Percentiles rank a stretch among this genome's conserved stretches.
phyloP scores from a whole-genome alignment of 2,888 invertebrate species.

The Spatulosminthurus flaviceps region DNA sequence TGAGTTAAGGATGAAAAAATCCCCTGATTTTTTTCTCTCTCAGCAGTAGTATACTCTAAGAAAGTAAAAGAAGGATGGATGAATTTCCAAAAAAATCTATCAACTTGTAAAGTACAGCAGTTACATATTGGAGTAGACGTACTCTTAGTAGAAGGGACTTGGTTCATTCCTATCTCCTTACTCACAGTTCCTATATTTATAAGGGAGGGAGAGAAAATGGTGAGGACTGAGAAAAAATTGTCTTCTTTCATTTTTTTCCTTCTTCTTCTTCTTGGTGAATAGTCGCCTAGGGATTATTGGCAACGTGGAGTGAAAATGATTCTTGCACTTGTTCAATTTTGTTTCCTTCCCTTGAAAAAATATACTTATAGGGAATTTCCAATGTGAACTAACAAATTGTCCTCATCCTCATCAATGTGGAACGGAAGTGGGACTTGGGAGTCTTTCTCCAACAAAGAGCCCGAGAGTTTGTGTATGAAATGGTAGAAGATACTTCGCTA shows the following conservation, averaged over 20 bases:
- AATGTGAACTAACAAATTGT: slow-evolving; percentile 52
- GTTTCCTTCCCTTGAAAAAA: slow-evolving; percentile 12
- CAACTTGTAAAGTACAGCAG: neutral
- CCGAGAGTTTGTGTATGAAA: neutral
- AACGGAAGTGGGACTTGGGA: slow-evolving; percentile 40
- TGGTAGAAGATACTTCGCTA: neutral
- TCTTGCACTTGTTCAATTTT: slow-evolving; percentile 21
- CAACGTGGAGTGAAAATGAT: slow-evolving; percentile 26
- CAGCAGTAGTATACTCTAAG: neutral
- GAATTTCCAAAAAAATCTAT: neutral
- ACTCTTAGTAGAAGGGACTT: neutral
- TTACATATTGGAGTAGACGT: neutral
- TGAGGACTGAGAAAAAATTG: slow-evolving; percentile 29
- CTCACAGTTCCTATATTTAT: too few relatives aligned
- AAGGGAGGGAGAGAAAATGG: neutral
- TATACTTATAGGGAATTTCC: slow-evolving; percentile 32
- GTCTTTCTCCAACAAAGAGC: slow-evolving; percentile 12
- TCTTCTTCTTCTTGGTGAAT: slow-evolving; percentile 27
- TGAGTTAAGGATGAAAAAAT: too few relatives aligned
- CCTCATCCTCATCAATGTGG: slow-evolving; percentile 51
- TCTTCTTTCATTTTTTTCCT: slow-evolving; percentile 27
- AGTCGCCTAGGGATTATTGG: slow-evolving; percentile 40
- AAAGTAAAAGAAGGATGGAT: neutral
- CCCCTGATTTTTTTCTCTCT: neutral
- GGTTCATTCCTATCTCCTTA: too few relatives aligned